A percentile compares a stretch with the other conserved stretches of the same genome.
Conservation (phyloP, 2,113 vertebrate species). For the Aptenodytes forsteri region DNA sequence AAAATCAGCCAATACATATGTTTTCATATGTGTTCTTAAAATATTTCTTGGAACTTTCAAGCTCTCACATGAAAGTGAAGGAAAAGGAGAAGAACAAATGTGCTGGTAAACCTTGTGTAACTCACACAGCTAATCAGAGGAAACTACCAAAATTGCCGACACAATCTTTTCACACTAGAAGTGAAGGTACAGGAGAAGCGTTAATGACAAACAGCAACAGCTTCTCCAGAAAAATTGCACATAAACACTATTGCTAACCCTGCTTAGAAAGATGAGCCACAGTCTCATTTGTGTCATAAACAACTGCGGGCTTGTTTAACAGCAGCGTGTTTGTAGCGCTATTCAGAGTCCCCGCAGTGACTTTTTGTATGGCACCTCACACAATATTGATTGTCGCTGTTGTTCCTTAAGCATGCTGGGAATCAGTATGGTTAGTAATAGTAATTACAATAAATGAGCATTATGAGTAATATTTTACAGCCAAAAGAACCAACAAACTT, state of each 20-base stretch:
- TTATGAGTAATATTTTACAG: not conserved
- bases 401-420: not conserved
- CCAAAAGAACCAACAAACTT: not conserved
- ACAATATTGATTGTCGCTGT: not conserved
- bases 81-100: not conserved
- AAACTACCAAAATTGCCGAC: not conserved
- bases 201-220: not conserved
- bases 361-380: not conserved
- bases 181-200: not conserved
- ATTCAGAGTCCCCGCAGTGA: not conserved
- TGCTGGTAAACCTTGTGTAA: not conserved
- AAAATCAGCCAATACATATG: not conserved
- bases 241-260: not conserved
- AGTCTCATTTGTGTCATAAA: not conserved
- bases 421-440: not conserved
- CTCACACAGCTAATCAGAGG: not conserved
- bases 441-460: not conserved
- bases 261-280: not conserved
- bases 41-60: not conserved
- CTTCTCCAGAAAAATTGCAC: not conserved
- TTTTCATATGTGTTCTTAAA: not conserved
- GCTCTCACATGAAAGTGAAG: not conserved
- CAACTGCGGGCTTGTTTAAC: not conserved
- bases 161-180: not conserved
- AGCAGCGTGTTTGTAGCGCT: not conserved